Conservation (phyloP, 2,888 invertebrate genomes). For the Dynastes hyllus region DNA sequence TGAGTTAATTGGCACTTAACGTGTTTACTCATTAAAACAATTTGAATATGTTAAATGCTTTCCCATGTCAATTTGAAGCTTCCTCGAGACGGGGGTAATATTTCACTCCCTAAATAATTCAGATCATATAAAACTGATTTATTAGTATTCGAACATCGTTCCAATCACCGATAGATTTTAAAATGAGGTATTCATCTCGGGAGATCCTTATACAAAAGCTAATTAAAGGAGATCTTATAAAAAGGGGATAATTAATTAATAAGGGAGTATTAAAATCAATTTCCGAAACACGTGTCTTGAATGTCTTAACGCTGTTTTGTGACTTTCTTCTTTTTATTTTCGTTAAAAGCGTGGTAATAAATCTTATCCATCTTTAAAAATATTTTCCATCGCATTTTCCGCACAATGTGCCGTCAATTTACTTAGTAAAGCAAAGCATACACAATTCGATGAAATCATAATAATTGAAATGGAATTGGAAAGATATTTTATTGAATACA, state of each 20-base stretch:
- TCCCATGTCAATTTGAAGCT: conserved; percentile 12
- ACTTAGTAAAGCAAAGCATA: neutral
- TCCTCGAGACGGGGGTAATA: neutral
- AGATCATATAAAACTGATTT: too few relatives aligned
- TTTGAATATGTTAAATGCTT: conserved; percentile 23
- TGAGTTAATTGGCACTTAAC: conserved; percentile 17
- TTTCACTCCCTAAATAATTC: neutral
- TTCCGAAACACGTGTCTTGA: too few relatives aligned
- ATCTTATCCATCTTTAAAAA: conserved; percentile 1
- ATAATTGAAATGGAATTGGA: conserved; percentile 5
- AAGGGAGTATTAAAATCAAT: too few relatives aligned
- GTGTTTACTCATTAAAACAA: conserved; percentile 15
- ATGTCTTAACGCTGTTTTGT: too few relatives aligned
- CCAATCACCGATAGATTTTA: too few relatives aligned
- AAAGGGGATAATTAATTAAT: too few relatives aligned
- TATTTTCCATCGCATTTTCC: too few relatives aligned
- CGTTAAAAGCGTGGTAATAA: neutral
- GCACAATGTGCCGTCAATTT: conserved; percentile 5
- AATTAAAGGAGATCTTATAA: too few relatives aligned
- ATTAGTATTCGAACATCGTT: too few relatives aligned
- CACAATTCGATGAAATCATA: neutral
- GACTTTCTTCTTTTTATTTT: too few relatives aligned
- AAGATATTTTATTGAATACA: conserved; percentile 7
- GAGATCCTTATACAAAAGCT: too few relatives aligned
- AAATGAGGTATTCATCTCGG: too few relatives aligned